Base-by-base conservation (phyloP, 2,113 vertebrate species). In the Callipepla californica region DNA sequence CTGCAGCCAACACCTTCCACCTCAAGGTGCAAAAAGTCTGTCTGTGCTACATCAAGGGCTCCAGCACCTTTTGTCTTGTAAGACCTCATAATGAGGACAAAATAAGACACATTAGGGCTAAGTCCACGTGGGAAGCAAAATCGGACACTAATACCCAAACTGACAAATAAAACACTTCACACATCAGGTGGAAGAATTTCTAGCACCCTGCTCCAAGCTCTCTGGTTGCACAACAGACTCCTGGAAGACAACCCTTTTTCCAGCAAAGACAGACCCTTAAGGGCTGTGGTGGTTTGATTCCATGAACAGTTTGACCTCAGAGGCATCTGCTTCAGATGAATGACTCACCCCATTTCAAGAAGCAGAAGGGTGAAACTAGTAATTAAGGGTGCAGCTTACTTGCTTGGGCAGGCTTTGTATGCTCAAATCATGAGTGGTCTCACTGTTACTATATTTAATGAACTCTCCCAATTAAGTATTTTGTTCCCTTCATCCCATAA, bases 391-490 rank as follows among this genome's bases (percentile, higher is more conserved):
- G 28, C 73, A 18, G 57, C 75, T 82, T 72, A 72, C 87, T 79
- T 95, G 91, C 83, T 93, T 51, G 92, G 88, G 89, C 94, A 96
- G 80, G 96, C 88, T 89, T 81, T 1, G 0, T 85, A 40, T 4
- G 13, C 70, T 67, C n/a, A 68, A 88, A 80, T 36, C 91, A 91
- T 58, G 77, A 95, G 38, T n/a, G 68, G 80, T 87, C 82, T 92
- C 72, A 30, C 84, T 86, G 83, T 89, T 92, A 73, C 72, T 95
- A 77, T 89, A 93, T 95, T 93, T 93, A 85, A 72, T 68, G 57
- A 92, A 77, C 48, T 89, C 85, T 51, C 47, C 16, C 80, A 91
- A 69, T 93, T 82, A 94, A 91, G 48, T 68, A 84, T 61, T 94
- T 92, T 90, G 76, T 81, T 94, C 66, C 78, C n/a, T 66, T 92